Evolutionary conservation across 2,113 vertebrate genomes (phyloP), one percentile per base, ranked within the genome.

Genomic region (Orthonyx spaldingii): DNA sequence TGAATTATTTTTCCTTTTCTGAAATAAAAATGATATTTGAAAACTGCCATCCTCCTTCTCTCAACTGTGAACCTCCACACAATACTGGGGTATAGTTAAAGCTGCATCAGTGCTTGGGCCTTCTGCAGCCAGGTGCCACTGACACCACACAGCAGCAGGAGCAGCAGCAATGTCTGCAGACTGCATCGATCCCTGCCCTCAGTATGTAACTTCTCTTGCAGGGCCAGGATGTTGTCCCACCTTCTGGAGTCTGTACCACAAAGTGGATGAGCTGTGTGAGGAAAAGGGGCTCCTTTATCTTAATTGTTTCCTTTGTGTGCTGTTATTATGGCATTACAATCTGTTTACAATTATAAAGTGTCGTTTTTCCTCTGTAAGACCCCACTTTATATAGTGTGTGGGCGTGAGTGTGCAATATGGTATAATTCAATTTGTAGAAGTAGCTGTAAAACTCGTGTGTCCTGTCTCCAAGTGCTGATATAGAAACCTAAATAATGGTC

Each of bases 401-500:
- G 44, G 35, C 33, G 41, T 55, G 61, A 89, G 24, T 2, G 11
- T 1, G 5, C 37, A 39, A 22, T 33, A 42, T 13, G 26, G 39
- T n/a, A 9, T 52, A 69, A 72, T 66, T 83, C 50, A 66, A 3
- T 91, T 88, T 77, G 35, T 59, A 66, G 66, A 85, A 90, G 42
- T 69, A 94, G 59, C 61, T 63, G 59, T 90, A 77, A 79, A 93
- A 74, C 55, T 63, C 22, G 16, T 47, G 24, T 0, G 3, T 86
- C 82, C 74, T 92, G 59, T 72, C 89, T 89, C 69, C 4, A 9
- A 93, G 77, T 44, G 32, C 84, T 92, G 61, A 84, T 64, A 64
- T 37, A 77, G 76, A 88, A 93, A 68, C 64, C 69, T 93, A 95
- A 84, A 71, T 91, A 82, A 93, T 85, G 57, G 53, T 64, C 66